These are phyloP conservation scores for Zingel zingel DNA, from an alignment of 2,113 vertebrate species.

Conservation along the genomic window DNA sequence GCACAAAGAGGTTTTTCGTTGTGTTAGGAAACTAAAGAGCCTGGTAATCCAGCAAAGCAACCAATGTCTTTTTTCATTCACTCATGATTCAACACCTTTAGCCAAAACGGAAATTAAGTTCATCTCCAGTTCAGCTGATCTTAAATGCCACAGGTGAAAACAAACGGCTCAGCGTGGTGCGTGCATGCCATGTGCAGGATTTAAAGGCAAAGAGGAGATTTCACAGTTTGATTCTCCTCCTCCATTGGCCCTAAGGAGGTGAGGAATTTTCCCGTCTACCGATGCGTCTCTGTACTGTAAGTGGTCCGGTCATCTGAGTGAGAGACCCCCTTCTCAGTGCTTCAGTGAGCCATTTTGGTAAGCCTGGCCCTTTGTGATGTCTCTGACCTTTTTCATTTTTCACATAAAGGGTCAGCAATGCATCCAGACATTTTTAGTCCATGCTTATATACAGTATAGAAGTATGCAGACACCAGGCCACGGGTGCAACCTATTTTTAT, in stretches of 20 bases:
- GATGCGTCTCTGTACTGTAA: slow-evolving; percentile 3
- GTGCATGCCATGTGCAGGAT: slow-evolving; percentile 10
- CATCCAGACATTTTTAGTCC: neutral
- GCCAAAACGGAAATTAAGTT: slow-evolving; percentile 16
- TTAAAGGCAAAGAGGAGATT: slow-evolving; percentile 28
- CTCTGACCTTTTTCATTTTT: slow-evolving; percentile 23
- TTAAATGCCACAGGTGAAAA: slow-evolving; percentile 1
- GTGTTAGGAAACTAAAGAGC: slow-evolving; percentile 2
- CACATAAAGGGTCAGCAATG: neutral
- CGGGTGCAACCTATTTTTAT: neutral
- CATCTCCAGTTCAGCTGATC: slow-evolving; percentile 36
- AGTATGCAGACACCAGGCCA: neutral
- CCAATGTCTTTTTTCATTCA: slow-evolving; percentile 39
- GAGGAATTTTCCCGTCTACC: neutral
- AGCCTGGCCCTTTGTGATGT: neutral
- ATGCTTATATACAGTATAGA: slow-evolving; percentile 9
- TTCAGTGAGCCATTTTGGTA: neutral
- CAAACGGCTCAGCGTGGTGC: neutral
- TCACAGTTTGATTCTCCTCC: slow-evolving; percentile 27
- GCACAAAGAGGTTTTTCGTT: slow-evolving; percentile 4
- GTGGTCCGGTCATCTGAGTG: slow-evolving; percentile 11
- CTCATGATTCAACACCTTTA: slow-evolving; percentile 34
- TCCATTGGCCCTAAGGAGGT: neutral
- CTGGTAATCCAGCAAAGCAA: slow-evolving; percentile 28
- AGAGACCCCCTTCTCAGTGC: slow-evolving; percentile 24